Percentiles rank a stretch among this genome's conserved stretches.
phyloP scores from a whole-genome alignment of 2,113 vertebrate species.

The Lagopus leucura region DNA sequence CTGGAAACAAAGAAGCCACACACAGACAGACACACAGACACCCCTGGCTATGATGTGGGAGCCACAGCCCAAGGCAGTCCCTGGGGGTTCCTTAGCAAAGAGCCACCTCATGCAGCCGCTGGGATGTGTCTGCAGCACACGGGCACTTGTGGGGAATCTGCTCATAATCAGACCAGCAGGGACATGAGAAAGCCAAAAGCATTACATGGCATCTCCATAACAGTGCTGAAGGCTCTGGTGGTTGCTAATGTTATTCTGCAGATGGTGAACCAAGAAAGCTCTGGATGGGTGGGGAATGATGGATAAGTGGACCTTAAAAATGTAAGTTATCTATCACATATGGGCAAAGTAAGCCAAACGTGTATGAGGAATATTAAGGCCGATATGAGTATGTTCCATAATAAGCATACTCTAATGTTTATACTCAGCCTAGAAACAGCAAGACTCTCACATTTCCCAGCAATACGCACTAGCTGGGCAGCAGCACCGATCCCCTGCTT shows the following conservation, averaged over 20 bases:
- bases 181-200: constrained; percentile 44
- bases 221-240: constrained; percentile 48
- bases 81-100: constrained; percentile 16
- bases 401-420: not conserved
- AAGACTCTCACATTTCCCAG: not conserved
- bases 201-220: constrained; percentile 64
- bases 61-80: constrained; percentile 37
- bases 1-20: constrained; percentile 37
- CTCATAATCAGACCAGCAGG: constrained; percentile 62
- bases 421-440: not conserved
- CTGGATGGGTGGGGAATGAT: constrained; percentile 15
- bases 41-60: constrained; percentile 3
- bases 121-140: constrained; percentile 38
- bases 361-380: not conserved
- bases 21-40: not conserved
- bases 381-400: not conserved
- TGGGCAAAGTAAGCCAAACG: not conserved
- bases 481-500: not conserved
- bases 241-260: constrained; percentile 59
- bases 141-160: constrained; percentile 31
- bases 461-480: accelerated
- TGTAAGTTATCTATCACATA: not conserved
- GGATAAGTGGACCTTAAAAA: constrained; percentile 16
- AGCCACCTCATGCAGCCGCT: constrained; percentile 11
- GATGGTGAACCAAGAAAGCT: constrained; percentile 3